Percentiles rank a stretch among this genome's conserved stretches.
Evolutionary conservation across 2,113 vertebrate genomes (phyloP).

Genomic region (Connochaetes taurinus): DNA sequence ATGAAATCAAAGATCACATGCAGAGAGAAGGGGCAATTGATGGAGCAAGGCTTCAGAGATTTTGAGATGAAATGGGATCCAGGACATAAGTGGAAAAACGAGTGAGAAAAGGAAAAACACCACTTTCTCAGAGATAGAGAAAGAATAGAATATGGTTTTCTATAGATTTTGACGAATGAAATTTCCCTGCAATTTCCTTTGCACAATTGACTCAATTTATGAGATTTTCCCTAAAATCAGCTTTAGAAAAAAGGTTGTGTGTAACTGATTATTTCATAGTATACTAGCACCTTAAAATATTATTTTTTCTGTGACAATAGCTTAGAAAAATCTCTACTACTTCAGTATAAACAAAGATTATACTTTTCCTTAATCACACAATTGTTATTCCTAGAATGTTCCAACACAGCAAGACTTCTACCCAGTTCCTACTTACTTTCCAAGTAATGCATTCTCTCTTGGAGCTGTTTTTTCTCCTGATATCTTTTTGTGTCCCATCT

Average conservation of each 20-base stretch:
- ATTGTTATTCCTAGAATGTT: not conserved
- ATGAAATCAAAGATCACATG: not conserved
- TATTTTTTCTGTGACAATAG: not conserved
- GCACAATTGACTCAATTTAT: not conserved
- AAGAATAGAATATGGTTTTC: not conserved
- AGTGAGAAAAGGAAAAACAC: not conserved
- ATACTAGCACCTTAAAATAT: not conserved
- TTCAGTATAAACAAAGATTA: not conserved
- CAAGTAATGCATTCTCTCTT: not conserved
- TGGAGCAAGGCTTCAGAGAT: not conserved
- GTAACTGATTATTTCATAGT: not conserved
- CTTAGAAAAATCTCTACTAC: not conserved
- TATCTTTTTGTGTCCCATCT: not conserved
- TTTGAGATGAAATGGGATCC: not conserved
- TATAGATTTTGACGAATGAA: not conserved
- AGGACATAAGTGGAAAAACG: not conserved
- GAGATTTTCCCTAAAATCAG: constrained; percentile 5
- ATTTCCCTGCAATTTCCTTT: not conserved
- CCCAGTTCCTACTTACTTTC: not conserved
- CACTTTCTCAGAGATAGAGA: not conserved
- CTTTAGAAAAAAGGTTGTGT: not conserved
- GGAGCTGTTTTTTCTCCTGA: not conserved
- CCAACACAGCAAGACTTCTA: not conserved
- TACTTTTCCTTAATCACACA: not conserved
- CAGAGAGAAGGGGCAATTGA: not conserved